Conservation (phyloP, 2,888 invertebrate genomes). For the Erebia aethiops region DNA sequence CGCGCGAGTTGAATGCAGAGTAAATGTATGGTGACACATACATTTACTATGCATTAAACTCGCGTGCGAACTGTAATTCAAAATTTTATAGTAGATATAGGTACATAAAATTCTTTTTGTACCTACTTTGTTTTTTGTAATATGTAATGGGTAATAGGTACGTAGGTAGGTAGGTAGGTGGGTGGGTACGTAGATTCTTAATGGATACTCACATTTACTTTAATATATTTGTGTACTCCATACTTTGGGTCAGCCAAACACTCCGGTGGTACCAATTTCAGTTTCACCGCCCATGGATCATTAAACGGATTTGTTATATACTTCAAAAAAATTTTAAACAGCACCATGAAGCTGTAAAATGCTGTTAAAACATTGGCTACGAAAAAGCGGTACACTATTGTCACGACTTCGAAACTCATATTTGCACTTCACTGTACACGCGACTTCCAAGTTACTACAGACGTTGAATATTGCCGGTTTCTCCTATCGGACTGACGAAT, state of each 20-base stretch:
- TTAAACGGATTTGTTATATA: conserved; percentile 62
- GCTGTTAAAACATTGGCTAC: conserved; percentile 55
- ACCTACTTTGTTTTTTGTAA: background rate
- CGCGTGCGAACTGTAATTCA: no score
- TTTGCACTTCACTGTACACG: background rate
- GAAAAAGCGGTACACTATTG: conserved; percentile 50
- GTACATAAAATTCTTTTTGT: background rate
- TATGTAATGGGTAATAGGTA: background rate
- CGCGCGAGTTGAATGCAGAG: no score
- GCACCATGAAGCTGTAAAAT: conserved; percentile 49
- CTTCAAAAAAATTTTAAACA: conserved; percentile 53
- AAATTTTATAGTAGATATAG: no score
- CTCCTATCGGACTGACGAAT: background rate
- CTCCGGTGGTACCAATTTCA: conserved; percentile 71
- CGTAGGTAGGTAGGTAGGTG: no score
- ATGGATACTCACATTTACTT: conserved; percentile 76
- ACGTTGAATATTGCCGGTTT: conserved; percentile 9
- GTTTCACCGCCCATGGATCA: conserved; percentile 61
- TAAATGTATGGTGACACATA: no score
- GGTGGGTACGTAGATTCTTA: background rate
- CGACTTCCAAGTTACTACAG: background rate
- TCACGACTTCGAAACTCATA: conserved; percentile 46
- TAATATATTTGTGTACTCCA: conserved; percentile 79
- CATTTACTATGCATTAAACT: no score
- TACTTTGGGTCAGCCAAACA: conserved; percentile 73